Evolutionary conservation across 2,113 vertebrate genomes (phyloP).

Genomic region (Ammospiza caudacuta): DNA sequence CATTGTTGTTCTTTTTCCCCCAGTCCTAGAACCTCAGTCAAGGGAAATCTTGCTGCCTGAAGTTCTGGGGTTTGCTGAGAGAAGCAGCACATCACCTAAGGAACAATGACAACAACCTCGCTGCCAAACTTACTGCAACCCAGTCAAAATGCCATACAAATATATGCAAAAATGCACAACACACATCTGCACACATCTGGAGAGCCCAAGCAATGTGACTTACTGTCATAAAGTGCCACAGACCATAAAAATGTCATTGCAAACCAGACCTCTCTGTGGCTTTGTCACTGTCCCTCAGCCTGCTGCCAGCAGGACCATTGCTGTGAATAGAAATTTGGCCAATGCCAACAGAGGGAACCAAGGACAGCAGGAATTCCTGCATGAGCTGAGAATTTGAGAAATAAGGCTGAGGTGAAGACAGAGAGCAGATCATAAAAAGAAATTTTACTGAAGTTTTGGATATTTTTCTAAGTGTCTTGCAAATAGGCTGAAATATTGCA

Average conservation of each 20-base stretch:
- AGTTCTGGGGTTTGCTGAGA: background rate
- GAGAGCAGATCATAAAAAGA: background rate
- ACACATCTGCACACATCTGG: background rate
- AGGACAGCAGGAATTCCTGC: background rate
- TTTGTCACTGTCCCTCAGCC: background rate
- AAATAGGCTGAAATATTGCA: background rate
- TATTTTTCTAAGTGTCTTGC: background rate
- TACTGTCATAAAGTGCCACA: background rate
- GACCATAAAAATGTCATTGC: background rate
- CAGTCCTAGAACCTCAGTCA: background rate
- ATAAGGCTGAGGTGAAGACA: background rate
- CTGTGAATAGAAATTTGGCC: background rate
- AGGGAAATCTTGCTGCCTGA: background rate
- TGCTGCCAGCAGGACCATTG: background rate
- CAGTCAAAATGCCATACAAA: background rate
- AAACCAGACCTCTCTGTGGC: background rate
- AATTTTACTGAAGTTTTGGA: background rate
- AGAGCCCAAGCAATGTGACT: background rate
- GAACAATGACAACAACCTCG: background rate
- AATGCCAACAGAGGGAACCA: background rate
- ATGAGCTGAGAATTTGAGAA: background rate
- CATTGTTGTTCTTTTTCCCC: background rate
- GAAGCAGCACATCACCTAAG: background rate
- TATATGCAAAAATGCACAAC: background rate
- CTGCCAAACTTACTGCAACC: background rate